Conservation (phyloP, 2,113 vertebrate genomes). For the Urocynchramus pylzowi region DNA sequence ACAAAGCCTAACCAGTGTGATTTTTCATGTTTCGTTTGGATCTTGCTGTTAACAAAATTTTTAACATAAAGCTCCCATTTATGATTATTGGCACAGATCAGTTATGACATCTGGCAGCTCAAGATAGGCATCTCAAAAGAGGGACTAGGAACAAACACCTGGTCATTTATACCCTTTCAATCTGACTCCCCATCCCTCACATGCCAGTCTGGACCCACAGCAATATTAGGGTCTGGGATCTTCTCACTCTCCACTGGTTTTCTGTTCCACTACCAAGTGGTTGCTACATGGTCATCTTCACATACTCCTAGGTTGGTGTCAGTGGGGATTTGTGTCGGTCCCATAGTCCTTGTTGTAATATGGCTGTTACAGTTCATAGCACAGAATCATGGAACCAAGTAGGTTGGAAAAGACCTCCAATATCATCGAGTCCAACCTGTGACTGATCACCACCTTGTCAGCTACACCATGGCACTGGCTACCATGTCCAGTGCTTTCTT, state of each 20-base stretch:
- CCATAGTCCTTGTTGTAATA: neutral
- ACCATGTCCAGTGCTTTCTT: neutral
- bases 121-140: neutral
- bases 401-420: neutral
- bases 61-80: neutral
- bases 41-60: neutral
- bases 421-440: neutral
- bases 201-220: neutral
- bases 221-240: neutral
- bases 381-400: neutral
- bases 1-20: neutral
- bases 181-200: neutral
- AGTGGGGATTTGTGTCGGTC: rapidly evolving
- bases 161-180: neutral
- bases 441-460: neutral
- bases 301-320: rapidly evolving
- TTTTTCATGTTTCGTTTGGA: neutral
- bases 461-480: neutral
- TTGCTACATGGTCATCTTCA: neutral
- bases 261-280: neutral
- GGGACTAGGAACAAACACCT: neutral
- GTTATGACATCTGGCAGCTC: neutral
- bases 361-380: neutral
- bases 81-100: neutral
- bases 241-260: neutral